Conservation (phyloP, 53 echinoderm and acorn worm genomes). For the Henricia sp. region DNA sequence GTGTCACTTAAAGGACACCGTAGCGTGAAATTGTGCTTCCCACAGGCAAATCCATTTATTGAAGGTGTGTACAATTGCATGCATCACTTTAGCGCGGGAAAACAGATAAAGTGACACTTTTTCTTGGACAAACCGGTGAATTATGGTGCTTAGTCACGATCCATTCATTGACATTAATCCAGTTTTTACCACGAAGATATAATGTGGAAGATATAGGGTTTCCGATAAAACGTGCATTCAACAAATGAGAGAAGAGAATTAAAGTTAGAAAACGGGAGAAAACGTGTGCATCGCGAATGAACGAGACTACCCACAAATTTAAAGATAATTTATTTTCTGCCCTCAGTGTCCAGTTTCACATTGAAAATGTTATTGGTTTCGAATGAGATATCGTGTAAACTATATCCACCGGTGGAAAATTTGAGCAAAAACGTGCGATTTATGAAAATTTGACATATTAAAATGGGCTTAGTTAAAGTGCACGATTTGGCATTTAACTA, state of each 20-base stretch:
- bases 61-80: not conserved
- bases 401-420: too few relatives aligned
- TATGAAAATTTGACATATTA: too few relatives aligned
- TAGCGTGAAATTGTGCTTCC: conserved; percentile 10
- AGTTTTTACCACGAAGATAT: not conserved
- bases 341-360: too few relatives aligned
- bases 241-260: not conserved
- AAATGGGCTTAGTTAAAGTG: too few relatives aligned
- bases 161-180: conserved; percentile 10
- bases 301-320: too few relatives aligned
- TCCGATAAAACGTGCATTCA: not conserved
- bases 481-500: too few relatives aligned
- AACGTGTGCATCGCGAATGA: too few relatives aligned
- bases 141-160: conserved; percentile 31
- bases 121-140: not conserved
- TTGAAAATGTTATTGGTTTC: too few relatives aligned
- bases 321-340: too few relatives aligned
- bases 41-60: not conserved
- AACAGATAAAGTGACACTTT: not conserved
- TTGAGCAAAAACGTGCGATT: too few relatives aligned
- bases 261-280: not conserved
- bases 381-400: too few relatives aligned
- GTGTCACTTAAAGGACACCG: conserved; percentile 35
- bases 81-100: not conserved
- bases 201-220: conserved; percentile 33